Evolutionary conservation across 2,113 vertebrate species (phyloP), one percentile per base, ranked within the genome.

Genomic region (Diglossa brunneiventris): DNA sequence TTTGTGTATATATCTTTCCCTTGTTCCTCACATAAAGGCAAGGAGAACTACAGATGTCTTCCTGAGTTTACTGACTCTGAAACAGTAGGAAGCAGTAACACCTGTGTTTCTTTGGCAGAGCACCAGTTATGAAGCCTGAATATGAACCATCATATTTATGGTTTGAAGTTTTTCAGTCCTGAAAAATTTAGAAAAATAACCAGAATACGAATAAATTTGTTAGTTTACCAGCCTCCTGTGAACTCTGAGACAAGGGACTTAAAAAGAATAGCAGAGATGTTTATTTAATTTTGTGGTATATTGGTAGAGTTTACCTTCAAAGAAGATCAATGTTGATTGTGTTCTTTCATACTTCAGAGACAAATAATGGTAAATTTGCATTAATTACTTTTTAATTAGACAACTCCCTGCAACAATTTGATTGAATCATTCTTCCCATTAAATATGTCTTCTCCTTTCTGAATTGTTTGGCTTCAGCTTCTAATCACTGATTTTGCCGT

Each of bases 311-410:
- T 92, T 92, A 81, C 80, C 35, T 42, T 93, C 61, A 81, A 92
- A 93, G 75, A 63, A 59, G 13, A 78, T 42, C 73, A 67, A 2
- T 39, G 35, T 78, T 66, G 18, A 76, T 55, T 55, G 35, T 70
- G n/a, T 55, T 88, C 55, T 67, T 87, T 82, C n/a, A 7, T 72
- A 87, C 15, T 27, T 83, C 87, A 66, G 16, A 94, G 80, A 69
- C 42, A 50, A 81, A 44, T 70, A 83, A 92, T 78, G 61, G 68
- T 21, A 72, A 88, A 87, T 94, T 94, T 92, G 59, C 80, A 90
- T 55, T 81, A 94, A 92, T 86, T 88, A 89, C 46, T 86, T 95
- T 89, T 64, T 75, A 92, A 92, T 95, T 95, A 90, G 88, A 63
- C 9, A 0, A 70, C 79, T 86, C 76, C 33, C 42, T 90, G 83